phyloP scores from a whole-genome alignment of 2,888 invertebrate genomes.

The Nomada ferruginata region DNA sequence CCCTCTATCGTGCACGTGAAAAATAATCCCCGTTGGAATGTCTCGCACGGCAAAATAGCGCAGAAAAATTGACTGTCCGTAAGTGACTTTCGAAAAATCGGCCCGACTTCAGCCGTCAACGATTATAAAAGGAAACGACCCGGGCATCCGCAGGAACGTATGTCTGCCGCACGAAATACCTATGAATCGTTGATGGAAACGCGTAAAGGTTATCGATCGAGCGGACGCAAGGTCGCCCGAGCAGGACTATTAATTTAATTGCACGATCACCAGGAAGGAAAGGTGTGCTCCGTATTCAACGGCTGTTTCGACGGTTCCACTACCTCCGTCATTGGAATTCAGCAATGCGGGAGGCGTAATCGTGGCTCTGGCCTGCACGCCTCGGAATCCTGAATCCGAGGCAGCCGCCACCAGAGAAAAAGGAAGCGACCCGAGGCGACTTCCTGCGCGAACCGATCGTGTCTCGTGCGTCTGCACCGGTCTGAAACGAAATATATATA shows the following conservation, averaged over 20 bases:
- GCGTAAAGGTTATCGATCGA: slow-evolving; percentile 54
- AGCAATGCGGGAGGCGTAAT: slow-evolving; percentile 73
- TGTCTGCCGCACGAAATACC: neutral
- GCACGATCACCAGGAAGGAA: slow-evolving; percentile 38
- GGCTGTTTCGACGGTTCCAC: slow-evolving; percentile 51
- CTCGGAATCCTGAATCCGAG: slow-evolving; percentile 67
- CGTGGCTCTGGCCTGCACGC: slow-evolving; percentile 64
- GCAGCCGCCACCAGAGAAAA: slow-evolving; percentile 31
- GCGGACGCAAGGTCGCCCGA: slow-evolving; percentile 40
- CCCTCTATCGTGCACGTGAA: no score
- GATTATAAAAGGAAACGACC: slow-evolving; percentile 11
- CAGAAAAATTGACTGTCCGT: no score
- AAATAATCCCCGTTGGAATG: no score
- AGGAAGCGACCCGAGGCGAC: slow-evolving; percentile 2
- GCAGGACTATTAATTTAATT: slow-evolving; percentile 62
- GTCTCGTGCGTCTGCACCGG: neutral
- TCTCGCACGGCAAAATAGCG: no score
- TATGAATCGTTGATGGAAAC: slow-evolving; percentile 16
- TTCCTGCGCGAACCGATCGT: slow-evolving; percentile 41
- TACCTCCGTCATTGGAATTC: slow-evolving; percentile 63
- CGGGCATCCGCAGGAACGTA: neutral
- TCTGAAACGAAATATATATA: neutral
- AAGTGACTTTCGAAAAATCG: neutral
- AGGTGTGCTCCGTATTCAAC: slow-evolving; percentile 56
- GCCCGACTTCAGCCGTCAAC: neutral